These are phyloP conservation scores for Hycleus cichorii DNA, from an alignment of 1,140 invertebrate genomes.

Conservation along the genomic window DNA sequence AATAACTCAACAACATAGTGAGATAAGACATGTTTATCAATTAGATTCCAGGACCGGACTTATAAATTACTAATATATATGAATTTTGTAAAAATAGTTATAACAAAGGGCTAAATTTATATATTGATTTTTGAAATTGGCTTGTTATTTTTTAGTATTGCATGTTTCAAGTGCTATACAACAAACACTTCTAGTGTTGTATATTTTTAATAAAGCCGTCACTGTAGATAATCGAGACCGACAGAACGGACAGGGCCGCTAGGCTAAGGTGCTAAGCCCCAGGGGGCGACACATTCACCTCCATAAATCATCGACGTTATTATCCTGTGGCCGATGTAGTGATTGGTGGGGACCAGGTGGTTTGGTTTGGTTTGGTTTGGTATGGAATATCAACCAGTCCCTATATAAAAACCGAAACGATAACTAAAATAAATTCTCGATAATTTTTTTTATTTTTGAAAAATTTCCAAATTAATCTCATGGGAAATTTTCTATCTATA, in stretches of 20 bases:
- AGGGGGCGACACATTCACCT: slow-evolving; percentile 26
- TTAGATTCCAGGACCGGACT: slow-evolving; percentile 10
- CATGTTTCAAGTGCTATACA: too few species aligned
- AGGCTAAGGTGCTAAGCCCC: slow-evolving; percentile 17
- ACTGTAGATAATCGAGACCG: slow-evolving; percentile 23
- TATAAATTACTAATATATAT: slow-evolving; percentile 3
- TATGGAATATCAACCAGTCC: too few species aligned
- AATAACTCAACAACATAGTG: slow-evolving; percentile 7
- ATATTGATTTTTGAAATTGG: too few species aligned
- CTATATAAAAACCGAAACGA: too few species aligned
- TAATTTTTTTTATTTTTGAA: too few species aligned
- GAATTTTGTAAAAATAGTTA: too few species aligned
- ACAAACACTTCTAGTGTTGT: too few species aligned
- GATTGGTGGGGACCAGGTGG: slow-evolving; percentile 21
- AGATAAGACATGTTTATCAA: slow-evolving; percentile 10
- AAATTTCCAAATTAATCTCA: too few species aligned
- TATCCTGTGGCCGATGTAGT: slow-evolving; percentile 9
- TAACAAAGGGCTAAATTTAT: too few species aligned
- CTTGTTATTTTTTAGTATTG: too few species aligned
- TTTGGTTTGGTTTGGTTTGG: not conserved
- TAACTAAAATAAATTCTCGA: too few species aligned
- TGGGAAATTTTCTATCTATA: too few species aligned
- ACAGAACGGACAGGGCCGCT: slow-evolving; percentile 19
- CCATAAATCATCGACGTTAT: slow-evolving; percentile 29
- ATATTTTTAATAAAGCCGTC: slow-evolving; percentile 24